Evolutionary conservation across 2,888 invertebrate genomes (phyloP), one percentile per base, ranked within the genome.

Genomic region (Coronaproctus castanopsis): DNA sequence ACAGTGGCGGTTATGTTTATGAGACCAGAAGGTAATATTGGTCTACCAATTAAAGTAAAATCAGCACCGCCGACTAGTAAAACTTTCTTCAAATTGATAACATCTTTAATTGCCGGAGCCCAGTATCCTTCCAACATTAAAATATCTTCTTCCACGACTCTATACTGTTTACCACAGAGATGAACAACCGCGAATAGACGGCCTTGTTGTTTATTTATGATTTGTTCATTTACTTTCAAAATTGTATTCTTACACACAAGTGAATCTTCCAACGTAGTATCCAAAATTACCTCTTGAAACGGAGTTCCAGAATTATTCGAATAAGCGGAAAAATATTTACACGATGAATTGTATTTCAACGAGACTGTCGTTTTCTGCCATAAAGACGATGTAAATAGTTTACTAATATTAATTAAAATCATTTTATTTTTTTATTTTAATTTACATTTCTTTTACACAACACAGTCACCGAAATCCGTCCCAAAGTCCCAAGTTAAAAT

Each of bases 371-470:
- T 36, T 36, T 36, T 36, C 14, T 36, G 36, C 14, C 5, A 36
- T 36, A 36, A 36, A 8, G 36, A 36, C 36, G 36, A 14, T 36
- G 36, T 36, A 36, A 36, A 36, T 14, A 5, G 36, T 36, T 36
- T 36, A 14, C 36, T 36, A 36, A 36, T 36, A 36, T 36, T 36
- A 14, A 36, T 8, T 36, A 36, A 14, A 8, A 14, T 8, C 36
- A 36, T 36, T 23, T 67, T 85, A 86, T 82, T 88, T 87, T 74
- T 89, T 89, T 65, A 88, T 89, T 89, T 89, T 90, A 89, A 90
- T 89, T 74, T 89, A 89, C 89, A 89, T 89, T n/a, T n/a, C n/a
- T n/a, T n/a, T n/a, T n/a, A n/a, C n/a, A n/a, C n/a, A n/a, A n/a
- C n/a, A n/a, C n/a, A n/a, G n/a, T n/a, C n/a, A n/a, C n/a, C n/a